Evolutionary conservation across 1,140 invertebrate species (phyloP).

Genomic region (Apis laboriosa): DNA sequence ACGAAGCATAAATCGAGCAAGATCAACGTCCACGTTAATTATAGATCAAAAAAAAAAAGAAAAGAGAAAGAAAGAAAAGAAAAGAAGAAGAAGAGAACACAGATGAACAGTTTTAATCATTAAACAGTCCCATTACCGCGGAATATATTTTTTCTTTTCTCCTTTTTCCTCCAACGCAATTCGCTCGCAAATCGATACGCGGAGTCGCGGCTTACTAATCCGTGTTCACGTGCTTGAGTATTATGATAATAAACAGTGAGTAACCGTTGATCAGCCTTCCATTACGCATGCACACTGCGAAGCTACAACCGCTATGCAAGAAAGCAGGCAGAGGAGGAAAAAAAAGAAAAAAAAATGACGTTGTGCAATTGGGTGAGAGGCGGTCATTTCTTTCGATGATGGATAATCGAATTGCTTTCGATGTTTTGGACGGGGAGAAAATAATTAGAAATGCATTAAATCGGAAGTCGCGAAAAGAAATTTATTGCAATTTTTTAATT

Average conservation of each 20-base stretch:
- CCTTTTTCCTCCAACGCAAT: neutral
- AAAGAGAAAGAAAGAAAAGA: neutral
- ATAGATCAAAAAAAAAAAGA: neutral
- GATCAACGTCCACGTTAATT: neutral
- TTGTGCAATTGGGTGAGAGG: conserved; percentile 9
- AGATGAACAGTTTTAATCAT: neutral
- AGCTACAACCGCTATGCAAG: neutral
- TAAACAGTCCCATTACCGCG: neutral
- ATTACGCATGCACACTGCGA: conserved; percentile 13
- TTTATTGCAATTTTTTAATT: too few species aligned
- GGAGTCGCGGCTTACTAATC: conserved; percentile 2
- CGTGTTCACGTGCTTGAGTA: conserved; percentile 31
- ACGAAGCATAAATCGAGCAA: neutral
- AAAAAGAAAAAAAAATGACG: neutral
- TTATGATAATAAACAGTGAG: conserved; percentile 48
- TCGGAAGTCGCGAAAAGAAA: too few species aligned
- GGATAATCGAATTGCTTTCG: neutral
- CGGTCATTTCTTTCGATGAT: neutral
- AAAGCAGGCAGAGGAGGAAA: neutral
- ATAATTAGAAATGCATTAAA: neutral
- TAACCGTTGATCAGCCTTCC: conserved; percentile 32
- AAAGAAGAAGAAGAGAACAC: too few species aligned
- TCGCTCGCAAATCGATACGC: neutral
- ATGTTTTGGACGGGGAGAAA: neutral
- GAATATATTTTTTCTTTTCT: neutral